Conservation (phyloP, 2,888 invertebrate species). For the Papilio gigon region DNA sequence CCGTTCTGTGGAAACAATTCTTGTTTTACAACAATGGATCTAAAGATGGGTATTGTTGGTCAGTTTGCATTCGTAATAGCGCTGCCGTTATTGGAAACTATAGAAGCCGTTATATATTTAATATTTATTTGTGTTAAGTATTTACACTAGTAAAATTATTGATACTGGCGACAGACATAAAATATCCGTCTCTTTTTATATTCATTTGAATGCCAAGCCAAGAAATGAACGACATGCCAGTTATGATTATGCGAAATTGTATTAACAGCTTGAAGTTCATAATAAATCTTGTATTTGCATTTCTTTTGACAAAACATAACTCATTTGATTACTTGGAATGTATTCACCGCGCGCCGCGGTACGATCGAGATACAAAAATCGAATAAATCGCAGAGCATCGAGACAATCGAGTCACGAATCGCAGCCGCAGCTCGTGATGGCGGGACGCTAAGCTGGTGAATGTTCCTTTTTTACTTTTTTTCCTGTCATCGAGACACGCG, state of each 20-base stretch:
- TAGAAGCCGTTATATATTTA: background rate
- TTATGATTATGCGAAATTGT: constrained; percentile 9
- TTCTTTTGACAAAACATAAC: constrained; percentile 43
- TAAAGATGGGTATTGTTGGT: constrained; percentile 17
- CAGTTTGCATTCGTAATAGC: constrained; percentile 13
- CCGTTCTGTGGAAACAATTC: constrained; percentile 12
- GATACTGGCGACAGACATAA: no score
- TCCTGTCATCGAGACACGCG: constrained; percentile 30
- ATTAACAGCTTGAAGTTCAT: background rate
- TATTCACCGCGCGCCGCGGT: constrained; percentile 54
- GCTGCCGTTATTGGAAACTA: constrained; percentile 1
- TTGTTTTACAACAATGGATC: constrained; percentile 32
- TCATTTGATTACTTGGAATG: constrained; percentile 46
- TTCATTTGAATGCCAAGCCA: background rate
- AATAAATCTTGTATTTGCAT: constrained; percentile 7
- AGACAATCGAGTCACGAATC: constrained; percentile 60
- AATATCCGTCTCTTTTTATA: background rate
- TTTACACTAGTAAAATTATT: background rate
- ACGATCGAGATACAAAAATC: constrained; percentile 58
- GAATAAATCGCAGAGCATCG: constrained; percentile 56
- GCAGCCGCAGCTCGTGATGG: constrained; percentile 49
- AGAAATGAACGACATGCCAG: constrained; percentile 19
- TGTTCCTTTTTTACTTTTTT: constrained; percentile 36
- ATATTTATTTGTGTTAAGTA: background rate
- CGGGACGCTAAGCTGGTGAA: constrained; percentile 47